These are phyloP conservation scores for Sphenopsis melanotis DNA, from an alignment of 2,797 vertebrate genomes.

Conservation along the genomic window DNA sequence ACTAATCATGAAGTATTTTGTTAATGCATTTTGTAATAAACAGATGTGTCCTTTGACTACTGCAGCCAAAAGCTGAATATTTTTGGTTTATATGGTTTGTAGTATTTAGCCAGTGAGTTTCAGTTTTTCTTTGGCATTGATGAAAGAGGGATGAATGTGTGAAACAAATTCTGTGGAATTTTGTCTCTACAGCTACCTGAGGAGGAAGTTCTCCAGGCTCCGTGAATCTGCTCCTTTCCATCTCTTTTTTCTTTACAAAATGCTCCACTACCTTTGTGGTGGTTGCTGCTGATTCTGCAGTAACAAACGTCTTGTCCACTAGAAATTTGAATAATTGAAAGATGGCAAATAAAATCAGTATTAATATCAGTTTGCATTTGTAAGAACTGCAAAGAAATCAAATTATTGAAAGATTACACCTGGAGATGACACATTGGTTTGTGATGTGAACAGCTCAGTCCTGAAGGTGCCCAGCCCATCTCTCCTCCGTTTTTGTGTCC, in stretches of 20 bases:
- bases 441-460: not conserved
- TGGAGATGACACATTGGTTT: not conserved
- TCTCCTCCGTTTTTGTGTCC: not conserved
- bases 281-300: not conserved
- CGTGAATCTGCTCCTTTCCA: not conserved
- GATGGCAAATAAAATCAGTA: not conserved
- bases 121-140: not conserved
- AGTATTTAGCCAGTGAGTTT: not conserved
- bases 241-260: not conserved
- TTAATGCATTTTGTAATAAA: not conserved
- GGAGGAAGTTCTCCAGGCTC: not conserved
- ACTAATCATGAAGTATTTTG: not conserved
- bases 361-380: not conserved
- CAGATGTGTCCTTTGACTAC: not conserved
- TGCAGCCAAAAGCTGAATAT: not conserved
- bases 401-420: not conserved
- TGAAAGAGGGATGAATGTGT: not conserved
- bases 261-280: not conserved
- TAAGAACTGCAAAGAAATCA: not conserved
- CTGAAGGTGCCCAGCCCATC: not conserved
- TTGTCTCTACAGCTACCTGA: not conserved
- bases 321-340: not conserved
- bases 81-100: not conserved
- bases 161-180: not conserved
- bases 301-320: not conserved